A percentile compares a stretch with the other conserved stretches of the same genome.
Evolutionary conservation across 2,113 vertebrate genomes (phyloP).

Genomic region (Paradoxurus hermaphroditus): DNA sequence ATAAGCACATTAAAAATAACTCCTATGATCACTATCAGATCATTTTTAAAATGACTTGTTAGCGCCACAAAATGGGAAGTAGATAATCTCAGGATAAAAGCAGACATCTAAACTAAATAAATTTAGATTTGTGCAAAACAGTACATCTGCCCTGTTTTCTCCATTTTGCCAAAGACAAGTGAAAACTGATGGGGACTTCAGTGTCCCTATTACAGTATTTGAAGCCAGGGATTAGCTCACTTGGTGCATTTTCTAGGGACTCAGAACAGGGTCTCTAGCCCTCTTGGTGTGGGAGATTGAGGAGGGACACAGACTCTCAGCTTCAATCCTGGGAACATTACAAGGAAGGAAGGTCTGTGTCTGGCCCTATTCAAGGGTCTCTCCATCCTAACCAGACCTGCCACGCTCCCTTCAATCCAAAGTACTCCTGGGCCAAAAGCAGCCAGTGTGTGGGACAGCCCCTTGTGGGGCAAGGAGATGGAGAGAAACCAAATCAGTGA

Average conservation of each 20-base stretch:
- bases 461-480: neutral
- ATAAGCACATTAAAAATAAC: slow-evolving; percentile 72
- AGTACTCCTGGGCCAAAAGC: neutral
- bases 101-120: neutral
- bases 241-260: neutral
- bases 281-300: neutral
- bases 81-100: slow-evolving; percentile 39
- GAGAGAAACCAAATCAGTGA: neutral
- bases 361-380: neutral
- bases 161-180: neutral
- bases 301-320: neutral
- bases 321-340: neutral
- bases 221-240: neutral
- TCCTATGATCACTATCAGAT: slow-evolving; percentile 61
- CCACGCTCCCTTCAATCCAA: neutral
- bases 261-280: neutral
- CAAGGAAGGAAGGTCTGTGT: neutral
- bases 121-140: slow-evolving; percentile 28
- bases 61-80: slow-evolving; percentile 47
- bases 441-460: neutral
- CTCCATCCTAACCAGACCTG: neutral
- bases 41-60: slow-evolving; percentile 68
- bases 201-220: neutral
- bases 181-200: neutral
- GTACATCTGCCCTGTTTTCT: neutral